Evolutionary conservation across 2,797 vertebrate species (phyloP), one percentile per base, ranked within the genome.

Genomic region (Alcedo quadribrachys): DNA sequence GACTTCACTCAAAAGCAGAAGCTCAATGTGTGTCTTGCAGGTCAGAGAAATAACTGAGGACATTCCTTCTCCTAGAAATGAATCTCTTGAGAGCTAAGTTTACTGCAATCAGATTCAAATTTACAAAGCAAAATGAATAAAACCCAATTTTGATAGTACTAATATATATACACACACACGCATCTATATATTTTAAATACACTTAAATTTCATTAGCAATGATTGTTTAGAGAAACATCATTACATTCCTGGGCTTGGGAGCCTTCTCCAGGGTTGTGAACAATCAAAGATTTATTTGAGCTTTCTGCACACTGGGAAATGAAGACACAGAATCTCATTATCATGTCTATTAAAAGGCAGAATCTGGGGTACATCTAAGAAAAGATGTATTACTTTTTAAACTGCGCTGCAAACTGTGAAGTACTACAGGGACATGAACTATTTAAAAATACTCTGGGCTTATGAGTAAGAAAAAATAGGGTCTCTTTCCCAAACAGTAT

Each of bases 281-380:
- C 97, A 98, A 97, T 97, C 96, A 97, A 97, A 97, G 97, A 98
- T 98, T 97, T 97, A 98, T 98, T 98, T 92, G 95, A 97, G 96
- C 96, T 97, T 96, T 97, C 95, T 95, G 97, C 97, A 97, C 97
- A 96, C 97, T 98, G 98, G 98, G 98, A 98, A 97, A 98, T 98
- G 97, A 97, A 98, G 96, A 97, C 97, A 96, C 97, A 96, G 94
- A 97, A 98, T 97, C 97, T 98, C 98, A 98, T 98, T 98, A 98
- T 95, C 97, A 97, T 98, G 96, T 97, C 98, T 98, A 98, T 98
- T 98, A 98, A 98, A 98, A 98, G 97, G 96, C 97, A 98, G 97
- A 98, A 97, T 98, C 97, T 98, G 97, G 98, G 97, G 97, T 98
- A 97, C 97, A 97, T 97, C 97, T 98, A 97, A 98, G 97, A 97